A percentile compares a stretch with the other conserved stretches of the same genome.
Conservation (phyloP, 2,888 invertebrate genomes). For the Lasioglossum oenotherae region DNA sequence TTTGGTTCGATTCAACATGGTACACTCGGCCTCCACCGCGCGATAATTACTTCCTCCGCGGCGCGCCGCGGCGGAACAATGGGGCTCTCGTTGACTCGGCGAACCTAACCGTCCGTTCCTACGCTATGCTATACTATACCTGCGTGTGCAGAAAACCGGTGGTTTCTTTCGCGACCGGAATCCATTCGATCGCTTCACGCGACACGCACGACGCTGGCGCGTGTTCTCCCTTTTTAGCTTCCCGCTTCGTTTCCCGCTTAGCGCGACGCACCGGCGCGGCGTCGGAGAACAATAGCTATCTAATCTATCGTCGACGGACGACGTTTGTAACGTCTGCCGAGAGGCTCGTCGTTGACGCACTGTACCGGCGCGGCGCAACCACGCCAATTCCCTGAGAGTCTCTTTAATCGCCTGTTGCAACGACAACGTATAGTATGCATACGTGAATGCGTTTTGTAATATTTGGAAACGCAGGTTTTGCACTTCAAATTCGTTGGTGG, state of each 20-base stretch:
- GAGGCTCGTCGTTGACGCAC: neutral
- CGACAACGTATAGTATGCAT: too few relatives aligned
- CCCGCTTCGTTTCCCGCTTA: neutral
- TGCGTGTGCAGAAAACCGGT: neutral
- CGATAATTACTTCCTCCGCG: slow-evolving; percentile 37
- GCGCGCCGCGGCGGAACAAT: slow-evolving; percentile 40
- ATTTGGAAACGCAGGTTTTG: neutral
- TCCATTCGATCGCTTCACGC: slow-evolving; percentile 17
- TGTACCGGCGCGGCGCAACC: neutral
- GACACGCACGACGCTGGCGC: slow-evolving; percentile 23
- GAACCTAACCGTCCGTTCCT: slow-evolving; percentile 25
- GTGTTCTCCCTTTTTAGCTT: neutral
- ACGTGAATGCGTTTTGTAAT: neutral
- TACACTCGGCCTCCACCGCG: neutral
- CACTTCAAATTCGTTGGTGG: too few relatives aligned
- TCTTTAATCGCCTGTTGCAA: too few relatives aligned
- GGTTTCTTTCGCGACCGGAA: slow-evolving; percentile 21
- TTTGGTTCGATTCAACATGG: neutral
- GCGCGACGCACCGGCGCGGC: neutral
- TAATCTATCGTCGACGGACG: slow-evolving; percentile 26
- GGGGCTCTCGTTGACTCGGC: slow-evolving; percentile 21
- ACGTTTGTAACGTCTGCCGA: neutral
- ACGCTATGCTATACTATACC: neutral
- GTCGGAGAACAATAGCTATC: slow-evolving; percentile 20
- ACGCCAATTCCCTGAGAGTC: too few relatives aligned